Evolutionary conservation across 53 echinoderm and acorn worm species (phyloP).

Genomic region (Henricia sp.): DNA sequence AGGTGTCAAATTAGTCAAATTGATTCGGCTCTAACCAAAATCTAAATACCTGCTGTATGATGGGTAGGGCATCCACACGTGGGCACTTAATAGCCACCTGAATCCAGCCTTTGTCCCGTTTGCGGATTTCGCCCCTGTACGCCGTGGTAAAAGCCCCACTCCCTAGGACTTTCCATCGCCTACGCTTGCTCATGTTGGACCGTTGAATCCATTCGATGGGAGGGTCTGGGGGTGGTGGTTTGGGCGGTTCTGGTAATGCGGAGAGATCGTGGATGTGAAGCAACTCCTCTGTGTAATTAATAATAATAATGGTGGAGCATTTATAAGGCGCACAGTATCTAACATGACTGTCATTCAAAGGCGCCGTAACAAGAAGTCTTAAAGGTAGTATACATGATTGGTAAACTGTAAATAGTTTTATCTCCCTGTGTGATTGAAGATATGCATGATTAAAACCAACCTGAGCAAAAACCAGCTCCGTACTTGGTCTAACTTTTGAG

Average conservation of each 20-base stretch:
- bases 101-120: conserved; percentile 47
- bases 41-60: conserved; percentile 72
- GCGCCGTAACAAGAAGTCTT: too few relatives aligned
- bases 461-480: too few relatives aligned
- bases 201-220: conserved; percentile 78
- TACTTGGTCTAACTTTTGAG: too few relatives aligned
- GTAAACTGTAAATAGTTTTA: too few relatives aligned
- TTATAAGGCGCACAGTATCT: too few relatives aligned
- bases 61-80: conserved; percentile 40
- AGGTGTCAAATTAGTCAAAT: too few relatives aligned
- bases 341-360: too few relatives aligned
- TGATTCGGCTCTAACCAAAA: too few relatives aligned
- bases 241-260: conserved; percentile 52
- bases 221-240: conserved; percentile 53
- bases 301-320: neutral
- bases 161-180: conserved; percentile 67
- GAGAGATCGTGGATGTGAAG: conserved; percentile 71
- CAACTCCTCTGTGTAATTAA: conserved; percentile 53
- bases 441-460: too few relatives aligned
- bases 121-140: conserved; percentile 54
- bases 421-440: too few relatives aligned
- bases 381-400: too few relatives aligned
- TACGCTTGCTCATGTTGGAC: conserved; percentile 52
- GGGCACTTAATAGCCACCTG: conserved; percentile 86
- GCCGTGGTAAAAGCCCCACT: conserved; percentile 78